Conservation (phyloP, 2,888 invertebrate species). For the Drosophila peninsularis region DNA sequence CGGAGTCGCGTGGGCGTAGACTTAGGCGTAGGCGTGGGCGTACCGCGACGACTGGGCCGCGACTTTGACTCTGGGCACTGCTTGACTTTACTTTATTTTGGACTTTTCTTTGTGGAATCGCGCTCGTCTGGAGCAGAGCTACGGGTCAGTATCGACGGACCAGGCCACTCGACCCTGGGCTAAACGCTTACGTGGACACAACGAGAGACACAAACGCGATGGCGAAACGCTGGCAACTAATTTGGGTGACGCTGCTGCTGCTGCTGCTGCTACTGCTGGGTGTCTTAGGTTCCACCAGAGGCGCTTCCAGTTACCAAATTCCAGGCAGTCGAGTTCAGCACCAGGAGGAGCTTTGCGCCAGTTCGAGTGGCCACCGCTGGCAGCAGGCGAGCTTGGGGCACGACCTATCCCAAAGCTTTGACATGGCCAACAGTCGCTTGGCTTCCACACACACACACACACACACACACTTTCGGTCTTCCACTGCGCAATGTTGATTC, state of each 20-base stretch:
- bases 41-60: conserved; percentile 17
- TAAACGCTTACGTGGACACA: conserved; percentile 32
- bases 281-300: conserved; percentile 43
- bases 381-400: conserved; percentile 15
- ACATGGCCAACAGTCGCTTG: conserved; percentile 19
- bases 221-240: conserved; percentile 79
- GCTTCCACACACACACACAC: conserved; percentile 42
- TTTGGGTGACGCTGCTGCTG: conserved; percentile 67
- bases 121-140: conserved; percentile 16
- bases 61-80: neutral
- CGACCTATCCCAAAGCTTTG: conserved; percentile 71
- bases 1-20: neutral
- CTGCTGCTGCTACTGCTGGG: conserved; percentile 24
- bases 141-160: conserved; percentile 23
- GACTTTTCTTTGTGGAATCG: neutral
- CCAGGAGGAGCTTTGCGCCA: conserved; percentile 29
- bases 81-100: neutral
- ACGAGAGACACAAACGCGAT: conserved; percentile 67
- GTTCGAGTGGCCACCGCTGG: conserved; percentile 3
- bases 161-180: conserved; percentile 25
- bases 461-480: conserved; percentile 28
- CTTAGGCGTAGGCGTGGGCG: conserved; percentile 1
- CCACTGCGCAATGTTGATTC: conserved; percentile 73
- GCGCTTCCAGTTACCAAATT: conserved; percentile 40
- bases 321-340: conserved; percentile 36